Conservation (phyloP, 2,888 invertebrate genomes). For the Uropetala carovei region DNA sequence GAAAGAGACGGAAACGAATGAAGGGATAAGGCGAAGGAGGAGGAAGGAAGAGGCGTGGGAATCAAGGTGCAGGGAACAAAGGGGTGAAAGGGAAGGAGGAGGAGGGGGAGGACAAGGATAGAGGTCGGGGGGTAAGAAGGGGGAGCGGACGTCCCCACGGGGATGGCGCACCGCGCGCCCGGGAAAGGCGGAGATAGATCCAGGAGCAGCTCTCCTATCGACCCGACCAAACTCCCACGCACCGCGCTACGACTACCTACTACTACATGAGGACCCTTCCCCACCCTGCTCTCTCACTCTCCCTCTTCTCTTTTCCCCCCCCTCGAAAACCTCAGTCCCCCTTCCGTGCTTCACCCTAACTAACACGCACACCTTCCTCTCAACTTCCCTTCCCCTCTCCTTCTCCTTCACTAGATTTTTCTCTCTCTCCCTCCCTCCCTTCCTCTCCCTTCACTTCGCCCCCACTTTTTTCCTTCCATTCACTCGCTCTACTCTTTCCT, state of each 20-base stretch:
- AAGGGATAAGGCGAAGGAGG: neutral
- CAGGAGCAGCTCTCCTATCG: neutral
- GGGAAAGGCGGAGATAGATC: slow-evolving; percentile 4
- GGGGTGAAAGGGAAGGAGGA: neutral
- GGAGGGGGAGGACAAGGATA: neutral
- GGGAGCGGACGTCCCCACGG: neutral
- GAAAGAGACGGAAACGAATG: neutral
- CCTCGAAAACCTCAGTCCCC: too few species aligned
- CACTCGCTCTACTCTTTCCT: neutral
- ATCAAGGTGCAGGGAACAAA: too few species aligned
- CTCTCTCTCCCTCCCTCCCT: neutral
- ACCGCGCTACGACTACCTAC: too few species aligned
- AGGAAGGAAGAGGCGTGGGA: neutral
- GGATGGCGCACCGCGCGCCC: neutral
- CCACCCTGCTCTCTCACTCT: too few species aligned
- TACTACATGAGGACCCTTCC: too few species aligned
- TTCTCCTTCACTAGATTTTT: neutral
- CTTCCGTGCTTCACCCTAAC: too few species aligned
- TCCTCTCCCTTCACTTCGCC: neutral
- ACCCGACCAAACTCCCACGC: neutral
- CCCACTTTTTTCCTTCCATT: neutral
- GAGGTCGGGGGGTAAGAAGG: neutral
- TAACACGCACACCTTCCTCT: too few species aligned
- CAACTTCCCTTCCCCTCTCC: neutral
- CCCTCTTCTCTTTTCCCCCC: too few species aligned